Base-by-base conservation (phyloP, 2,797 vertebrate species). In the Rhynchotus rufescens region DNA sequence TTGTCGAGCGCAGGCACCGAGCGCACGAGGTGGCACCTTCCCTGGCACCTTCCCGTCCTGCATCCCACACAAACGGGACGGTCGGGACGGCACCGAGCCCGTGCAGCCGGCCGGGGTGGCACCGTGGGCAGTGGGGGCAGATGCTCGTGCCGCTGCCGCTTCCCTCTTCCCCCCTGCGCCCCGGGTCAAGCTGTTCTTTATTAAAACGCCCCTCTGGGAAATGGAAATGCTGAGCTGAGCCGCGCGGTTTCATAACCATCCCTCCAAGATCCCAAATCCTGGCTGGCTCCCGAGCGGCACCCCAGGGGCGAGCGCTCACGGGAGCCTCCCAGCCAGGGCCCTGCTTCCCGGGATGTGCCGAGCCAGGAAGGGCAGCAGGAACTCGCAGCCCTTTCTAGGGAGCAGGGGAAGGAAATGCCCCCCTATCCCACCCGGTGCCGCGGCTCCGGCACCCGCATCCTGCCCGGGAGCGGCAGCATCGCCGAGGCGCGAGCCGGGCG, bases 141-240 rank as follows among this genome's bases (percentile, higher is more conserved):
- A 6, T 84, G 21, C 4, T 79, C 8, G 44, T 0, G 65, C 44
- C 1, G 69, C 85, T 60, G 80, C 65, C 10, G 15, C 66, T 71
- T 88, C 90, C 9, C 49, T 15, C n/a, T 67, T 57, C 77, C 72
- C 84, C 56, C 8, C 60, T 91, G 89, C 67, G 77, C 93, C 84
- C 68, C 87, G 80, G 85, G 88, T 93, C 56, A 77, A 80, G 28
- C 57, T 45, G 86, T 25, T 94, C 80, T 44, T 88, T 26, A 73
- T 54, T 62, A 69, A 86, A 88, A 2, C 0, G 0, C 17, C 90
- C 93, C 94, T 79, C 57, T n/a, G 80, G 86, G 91, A 49, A 13
- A 2, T 0, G 23, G 14, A 26, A 66, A 88, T 83, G 93, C 93
- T 92, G 94, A 95, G 90, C 85, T 4, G 47, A 59, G 80, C 69